Percentiles rank a stretch among this genome's conserved stretches.
phyloP scores from a whole-genome alignment of 2,797 vertebrate genomes.

The Melanotaenia nigrans region DNA sequence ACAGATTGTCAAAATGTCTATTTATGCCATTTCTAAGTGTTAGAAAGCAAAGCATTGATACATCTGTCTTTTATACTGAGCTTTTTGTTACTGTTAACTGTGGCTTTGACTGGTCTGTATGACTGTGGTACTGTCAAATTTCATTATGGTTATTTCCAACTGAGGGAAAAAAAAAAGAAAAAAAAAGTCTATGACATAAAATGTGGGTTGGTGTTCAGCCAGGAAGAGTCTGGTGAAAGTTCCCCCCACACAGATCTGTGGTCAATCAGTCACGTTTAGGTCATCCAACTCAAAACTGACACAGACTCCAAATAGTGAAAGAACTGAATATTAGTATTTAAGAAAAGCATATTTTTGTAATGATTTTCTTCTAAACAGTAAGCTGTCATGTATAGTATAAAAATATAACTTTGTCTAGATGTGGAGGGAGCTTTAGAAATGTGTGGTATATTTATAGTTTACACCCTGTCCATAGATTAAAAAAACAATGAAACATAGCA shows the following conservation, averaged over 20 bases:
- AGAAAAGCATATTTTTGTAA: too few species aligned
- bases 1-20: too few species aligned
- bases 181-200: background rate
- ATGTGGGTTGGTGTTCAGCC: background rate
- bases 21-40: too few species aligned
- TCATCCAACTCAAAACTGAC: background rate
- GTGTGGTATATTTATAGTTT: too few species aligned
- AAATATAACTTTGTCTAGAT: background rate
- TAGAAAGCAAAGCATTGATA: too few species aligned
- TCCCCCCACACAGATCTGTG: background rate
- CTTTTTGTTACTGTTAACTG: background rate
- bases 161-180: too few species aligned
- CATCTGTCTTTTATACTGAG: background rate
- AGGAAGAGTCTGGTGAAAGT: background rate
- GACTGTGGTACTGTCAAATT: background rate
- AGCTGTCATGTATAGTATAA: background rate
- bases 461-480: background rate
- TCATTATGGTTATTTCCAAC: background rate
- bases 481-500: background rate
- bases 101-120: background rate
- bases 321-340: background rate
- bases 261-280: background rate
- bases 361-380: background rate
- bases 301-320: background rate
- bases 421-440: background rate